Evolutionary conservation across 1,140 invertebrate genomes (phyloP).

Genomic region (Drosophila burlai): DNA sequence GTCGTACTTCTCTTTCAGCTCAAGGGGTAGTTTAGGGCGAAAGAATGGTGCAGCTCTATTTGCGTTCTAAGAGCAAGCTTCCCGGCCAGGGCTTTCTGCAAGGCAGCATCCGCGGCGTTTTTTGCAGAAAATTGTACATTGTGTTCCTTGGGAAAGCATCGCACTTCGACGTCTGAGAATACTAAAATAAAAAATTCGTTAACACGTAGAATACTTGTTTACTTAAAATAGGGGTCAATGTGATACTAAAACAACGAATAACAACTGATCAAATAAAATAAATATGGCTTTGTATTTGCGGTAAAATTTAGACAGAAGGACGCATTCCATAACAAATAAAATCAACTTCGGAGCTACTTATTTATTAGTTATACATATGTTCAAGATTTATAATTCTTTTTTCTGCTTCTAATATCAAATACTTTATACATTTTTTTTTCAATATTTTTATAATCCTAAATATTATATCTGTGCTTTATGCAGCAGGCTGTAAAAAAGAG

Average conservation of each 20-base stretch:
- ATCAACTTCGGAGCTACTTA: no score
- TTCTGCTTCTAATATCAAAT: no score
- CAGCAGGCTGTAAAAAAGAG: no score
- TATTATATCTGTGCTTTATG: no score
- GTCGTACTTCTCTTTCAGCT: conserved; percentile 36
- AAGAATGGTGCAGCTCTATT: background rate
- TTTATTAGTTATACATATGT: no score
- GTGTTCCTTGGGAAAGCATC: background rate
- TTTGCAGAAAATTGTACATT: background rate
- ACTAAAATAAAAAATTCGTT: background rate
- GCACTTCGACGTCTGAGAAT: background rate
- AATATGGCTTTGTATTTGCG: background rate
- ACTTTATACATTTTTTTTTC: no score
- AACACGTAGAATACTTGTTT: background rate
- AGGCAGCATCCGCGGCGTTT: background rate
- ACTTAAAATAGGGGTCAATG: background rate
- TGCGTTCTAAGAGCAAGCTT: background rate
- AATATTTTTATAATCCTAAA: no score
- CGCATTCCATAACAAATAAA: no score
- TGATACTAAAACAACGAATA: background rate
- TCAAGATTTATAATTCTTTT: no score
- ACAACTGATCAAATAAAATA: background rate
- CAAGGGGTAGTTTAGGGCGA: background rate
- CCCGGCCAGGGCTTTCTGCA: background rate
- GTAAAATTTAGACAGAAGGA: background rate